Conservation (phyloP, 2,888 invertebrate genomes). For the Lepidochitona cinerea region DNA sequence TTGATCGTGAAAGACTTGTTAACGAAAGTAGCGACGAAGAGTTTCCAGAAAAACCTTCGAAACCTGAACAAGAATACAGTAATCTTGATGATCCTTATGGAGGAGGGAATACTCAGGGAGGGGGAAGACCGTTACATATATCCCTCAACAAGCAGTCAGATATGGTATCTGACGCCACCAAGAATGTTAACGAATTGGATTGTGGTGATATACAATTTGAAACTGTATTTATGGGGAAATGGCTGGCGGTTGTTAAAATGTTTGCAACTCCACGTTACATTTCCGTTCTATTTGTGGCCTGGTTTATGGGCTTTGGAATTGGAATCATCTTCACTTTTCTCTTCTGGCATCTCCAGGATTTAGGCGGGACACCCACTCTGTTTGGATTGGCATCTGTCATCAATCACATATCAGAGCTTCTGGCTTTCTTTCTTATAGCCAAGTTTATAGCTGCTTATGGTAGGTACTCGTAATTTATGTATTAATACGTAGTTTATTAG, state of each 20-base stretch:
- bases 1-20: constrained; percentile 46
- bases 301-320: constrained; percentile 99
- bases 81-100: constrained; percentile 7
- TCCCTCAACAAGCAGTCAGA: constrained; percentile 49
- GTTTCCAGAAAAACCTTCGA: not conserved
- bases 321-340: constrained; percentile 98
- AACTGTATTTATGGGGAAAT: constrained; percentile 74
- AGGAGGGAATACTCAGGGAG: constrained; percentile 15
- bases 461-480: no score
- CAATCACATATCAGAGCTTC: constrained; percentile 98
- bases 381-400: constrained; percentile 99
- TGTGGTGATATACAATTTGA: constrained; percentile 13
- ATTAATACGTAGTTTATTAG: no score
- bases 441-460: constrained; percentile 94
- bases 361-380: constrained; percentile 95
- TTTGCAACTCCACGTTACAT: constrained; percentile 91
- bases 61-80: not conserved
- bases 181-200: constrained; percentile 39
- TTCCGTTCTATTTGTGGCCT: constrained; percentile 88
- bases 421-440: constrained; percentile 98
- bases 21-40: constrained; percentile 32
- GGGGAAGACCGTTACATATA: constrained; percentile 74
- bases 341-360: constrained; percentile 93
- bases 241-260: constrained; percentile 91
- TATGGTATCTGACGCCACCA: constrained; percentile 59